A percentile compares a stretch with the other conserved stretches of the same genome.
Evolutionary conservation across 2,888 invertebrate genomes (phyloP).

Genomic region (Neoascia interrupta): DNA sequence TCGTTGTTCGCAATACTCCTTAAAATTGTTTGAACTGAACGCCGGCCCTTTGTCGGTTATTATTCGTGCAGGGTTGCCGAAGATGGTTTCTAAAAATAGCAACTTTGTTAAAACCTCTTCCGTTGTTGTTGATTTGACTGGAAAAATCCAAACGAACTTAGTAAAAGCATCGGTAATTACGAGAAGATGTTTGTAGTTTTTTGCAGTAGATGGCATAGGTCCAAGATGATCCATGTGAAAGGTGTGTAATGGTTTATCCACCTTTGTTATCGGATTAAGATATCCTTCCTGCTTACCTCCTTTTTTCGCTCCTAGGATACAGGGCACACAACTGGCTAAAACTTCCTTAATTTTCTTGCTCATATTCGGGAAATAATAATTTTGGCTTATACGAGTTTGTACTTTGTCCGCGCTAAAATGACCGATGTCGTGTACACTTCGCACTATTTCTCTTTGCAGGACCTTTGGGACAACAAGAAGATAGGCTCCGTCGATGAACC

Average conservation of each 20-base stretch:
- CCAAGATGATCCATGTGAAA: conserved; percentile 75
- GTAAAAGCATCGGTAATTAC: conserved; percentile 70
- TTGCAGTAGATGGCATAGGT: conserved; percentile 71
- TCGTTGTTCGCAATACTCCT: conserved; percentile 72
- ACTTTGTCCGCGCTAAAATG: conserved; percentile 12
- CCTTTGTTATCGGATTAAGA: no score
- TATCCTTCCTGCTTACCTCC: conserved; percentile 74
- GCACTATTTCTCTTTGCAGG: conserved; percentile 21
- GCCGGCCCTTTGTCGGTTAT: conserved; percentile 74
- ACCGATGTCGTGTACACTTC: conserved; percentile 6
- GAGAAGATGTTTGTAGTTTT: conserved; percentile 27
- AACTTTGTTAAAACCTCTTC: conserved; percentile 74
- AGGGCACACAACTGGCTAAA: conserved; percentile 22
- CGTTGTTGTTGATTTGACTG: conserved; percentile 71
- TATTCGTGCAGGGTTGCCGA: conserved; percentile 75
- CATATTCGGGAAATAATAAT: conserved; percentile 1
- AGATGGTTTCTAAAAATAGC: conserved; percentile 70
- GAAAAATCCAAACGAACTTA: conserved; percentile 74
- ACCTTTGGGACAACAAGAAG: conserved; percentile 21
- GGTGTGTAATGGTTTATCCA: conserved; percentile 71
- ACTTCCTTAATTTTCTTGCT: background rate
- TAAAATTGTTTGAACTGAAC: conserved; percentile 74
- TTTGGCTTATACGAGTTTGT: background rate
- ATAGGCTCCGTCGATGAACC: conserved; percentile 44
- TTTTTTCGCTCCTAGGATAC: conserved; percentile 32